Evolutionary conservation across 2,888 invertebrate species (phyloP).

Genomic region (Leptinotarsa juncta): DNA sequence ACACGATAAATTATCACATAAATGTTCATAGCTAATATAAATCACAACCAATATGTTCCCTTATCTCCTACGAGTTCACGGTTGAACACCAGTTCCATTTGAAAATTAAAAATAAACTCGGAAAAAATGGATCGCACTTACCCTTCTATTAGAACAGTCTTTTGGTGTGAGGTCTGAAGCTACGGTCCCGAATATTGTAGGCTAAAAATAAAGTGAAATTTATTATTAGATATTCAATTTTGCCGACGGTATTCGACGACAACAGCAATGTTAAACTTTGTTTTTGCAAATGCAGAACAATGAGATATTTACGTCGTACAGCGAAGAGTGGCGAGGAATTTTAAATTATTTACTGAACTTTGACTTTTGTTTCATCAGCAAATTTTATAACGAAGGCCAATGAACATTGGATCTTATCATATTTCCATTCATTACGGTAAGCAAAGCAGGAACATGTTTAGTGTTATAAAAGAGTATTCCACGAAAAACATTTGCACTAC

Average conservation of each 20-base stretch:
- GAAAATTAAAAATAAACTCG: conserved; percentile 4
- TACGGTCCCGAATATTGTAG: conserved; percentile 74
- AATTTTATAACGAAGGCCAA: conserved; percentile 13
- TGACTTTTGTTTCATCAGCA: conserved; percentile 27
- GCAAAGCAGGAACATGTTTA: not conserved
- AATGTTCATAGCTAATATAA: not conserved
- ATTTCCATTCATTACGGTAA: conserved; percentile 14
- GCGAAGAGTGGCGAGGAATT: conserved; percentile 26
- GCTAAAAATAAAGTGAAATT: conserved; percentile 66
- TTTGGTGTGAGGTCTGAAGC: conserved; percentile 73
- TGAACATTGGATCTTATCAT: conserved; percentile 17
- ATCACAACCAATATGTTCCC: not conserved
- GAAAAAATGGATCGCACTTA: conserved; percentile 60
- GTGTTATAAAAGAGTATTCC: not conserved
- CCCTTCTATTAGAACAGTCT: conserved; percentile 72
- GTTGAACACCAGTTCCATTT: not conserved
- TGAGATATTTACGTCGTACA: conserved; percentile 29
- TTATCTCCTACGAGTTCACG: not conserved
- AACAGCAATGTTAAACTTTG: conserved; percentile 19
- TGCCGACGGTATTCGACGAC: conserved; percentile 44
- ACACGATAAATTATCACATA: not conserved
- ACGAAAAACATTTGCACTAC: not conserved
- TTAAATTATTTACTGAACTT: conserved; percentile 24
- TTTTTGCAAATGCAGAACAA: conserved; percentile 24
- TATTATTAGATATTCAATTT: conserved; percentile 38